Evolutionary conservation across 2,797 vertebrate species (phyloP).

Genomic region (Aselliscus stoliczkanus): DNA sequence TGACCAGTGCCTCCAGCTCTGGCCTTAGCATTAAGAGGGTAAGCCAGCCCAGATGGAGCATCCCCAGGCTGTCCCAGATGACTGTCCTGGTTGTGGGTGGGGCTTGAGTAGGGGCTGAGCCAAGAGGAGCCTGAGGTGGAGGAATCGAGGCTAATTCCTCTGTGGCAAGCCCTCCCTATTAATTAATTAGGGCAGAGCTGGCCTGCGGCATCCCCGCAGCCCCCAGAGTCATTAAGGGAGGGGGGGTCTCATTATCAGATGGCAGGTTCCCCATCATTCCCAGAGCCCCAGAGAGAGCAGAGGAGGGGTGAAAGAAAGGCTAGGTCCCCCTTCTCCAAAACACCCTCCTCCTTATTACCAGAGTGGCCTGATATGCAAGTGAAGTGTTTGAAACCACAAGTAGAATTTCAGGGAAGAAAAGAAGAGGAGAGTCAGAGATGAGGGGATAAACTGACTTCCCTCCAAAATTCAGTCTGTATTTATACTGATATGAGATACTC

Average conservation of each 20-base stretch:
- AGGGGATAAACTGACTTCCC: neutral
- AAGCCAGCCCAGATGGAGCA: neutral
- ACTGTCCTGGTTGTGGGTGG: neutral
- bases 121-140: conserved; percentile 10
- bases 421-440: neutral
- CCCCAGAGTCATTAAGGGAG: conserved; percentile 70
- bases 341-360: neutral
- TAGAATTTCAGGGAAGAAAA: neutral
- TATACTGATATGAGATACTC: neutral
- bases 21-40: neutral
- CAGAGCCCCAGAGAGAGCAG: neutral
- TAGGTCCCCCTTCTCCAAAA: neutral
- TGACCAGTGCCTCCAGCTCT: neutral
- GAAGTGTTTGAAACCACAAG: neutral
- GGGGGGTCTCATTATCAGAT: conserved; percentile 55
- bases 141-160: conserved; percentile 74
- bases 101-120: neutral
- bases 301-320: neutral
- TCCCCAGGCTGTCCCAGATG: neutral
- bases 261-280: conserved; percentile 28
- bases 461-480: neutral
- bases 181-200: conserved; percentile 72
- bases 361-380: neutral
- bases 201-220: conserved; percentile 68
- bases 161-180: conserved; percentile 49